A percentile compares a stretch with the other conserved stretches of the same genome.
Conservation (phyloP, 64 coral and sea anemone genomes). For the Pocillopora damicornis region DNA sequence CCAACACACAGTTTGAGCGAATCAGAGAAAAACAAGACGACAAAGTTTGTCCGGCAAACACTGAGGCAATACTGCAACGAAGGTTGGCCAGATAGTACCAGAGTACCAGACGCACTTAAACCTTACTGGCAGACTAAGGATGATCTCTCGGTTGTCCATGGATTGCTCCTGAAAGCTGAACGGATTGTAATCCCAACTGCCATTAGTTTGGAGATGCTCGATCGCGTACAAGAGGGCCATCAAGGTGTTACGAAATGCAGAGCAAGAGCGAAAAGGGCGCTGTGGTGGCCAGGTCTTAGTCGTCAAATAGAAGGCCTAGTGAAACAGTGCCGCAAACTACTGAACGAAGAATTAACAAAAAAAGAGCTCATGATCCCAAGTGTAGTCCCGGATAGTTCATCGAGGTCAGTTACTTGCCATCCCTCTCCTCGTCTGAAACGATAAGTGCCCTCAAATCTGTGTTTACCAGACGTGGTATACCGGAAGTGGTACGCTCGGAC, state of each 20-base stretch:
- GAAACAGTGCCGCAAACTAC: slow-evolving; percentile 31
- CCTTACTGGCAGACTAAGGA: neutral
- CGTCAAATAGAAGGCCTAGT: slow-evolving; percentile 36
- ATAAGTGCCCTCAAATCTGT: slow-evolving; percentile 33
- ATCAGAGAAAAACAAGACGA: slow-evolving; percentile 27
- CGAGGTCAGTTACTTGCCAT: slow-evolving; percentile 2
- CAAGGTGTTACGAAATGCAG: slow-evolving; percentile 42
- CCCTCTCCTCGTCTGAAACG: neutral
- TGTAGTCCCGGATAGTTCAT: slow-evolving; percentile 23
- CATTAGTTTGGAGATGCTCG: slow-evolving; percentile 13
- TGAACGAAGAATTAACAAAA: neutral
- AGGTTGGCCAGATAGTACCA: slow-evolving; percentile 19
- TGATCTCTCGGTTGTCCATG: neutral
- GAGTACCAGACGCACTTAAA: slow-evolving; percentile 6
- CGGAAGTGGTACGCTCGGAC: slow-evolving; percentile 27
- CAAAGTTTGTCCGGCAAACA: slow-evolving; percentile 20
- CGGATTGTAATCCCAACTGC: slow-evolving; percentile 8
- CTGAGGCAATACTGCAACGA: slow-evolving; percentile 23
- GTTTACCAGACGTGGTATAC: slow-evolving; percentile 37
- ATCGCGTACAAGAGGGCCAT: slow-evolving; percentile 21
- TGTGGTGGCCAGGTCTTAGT: slow-evolving; percentile 47
- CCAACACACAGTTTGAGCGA: neutral
- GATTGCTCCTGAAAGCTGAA: slow-evolving; percentile 1
- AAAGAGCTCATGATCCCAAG: slow-evolving; percentile 27
- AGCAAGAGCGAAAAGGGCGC: neutral